Base-by-base conservation (phyloP, 1,140 invertebrate species). In the Polypedilum pembai region DNA sequence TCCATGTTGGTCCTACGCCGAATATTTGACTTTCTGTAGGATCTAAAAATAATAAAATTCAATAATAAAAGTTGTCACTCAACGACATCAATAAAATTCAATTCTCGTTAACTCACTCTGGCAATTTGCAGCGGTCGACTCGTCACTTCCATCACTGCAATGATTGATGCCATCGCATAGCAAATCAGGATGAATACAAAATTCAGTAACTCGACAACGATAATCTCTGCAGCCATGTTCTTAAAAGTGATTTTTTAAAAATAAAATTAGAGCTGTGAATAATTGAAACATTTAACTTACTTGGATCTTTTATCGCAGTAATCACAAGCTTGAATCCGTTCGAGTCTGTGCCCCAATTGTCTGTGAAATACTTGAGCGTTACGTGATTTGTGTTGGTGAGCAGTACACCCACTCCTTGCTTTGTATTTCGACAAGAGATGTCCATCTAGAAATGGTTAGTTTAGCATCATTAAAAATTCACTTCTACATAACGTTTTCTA, bases 291-390 rank as follows among this genome's bases (percentile, higher is more conserved):
- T 56, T 41, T 7, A 82, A 91, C 92, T 93, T 84, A 94, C 93
- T 92, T 77, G 91, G 89, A 87, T 95, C 94, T 84, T 95, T 96
- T 79, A 95, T 92, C 76, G 94, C 93, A 69, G 94, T 96, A 84
- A 96, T 95, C 82, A 96, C 90, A 76, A 97, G 88, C 78, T 91
- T 92, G 86, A 96, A 97, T 75, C 94, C 94, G 84, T 95, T 95
- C 77, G 89, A 87, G 81, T 93, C 90, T 74, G 93, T 94, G 74
- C 93, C 94, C 92, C 93, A 96, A 79, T 87, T 88, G 84, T 97
- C 94, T 56, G 94, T 96, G 79, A 94, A 91, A 86, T 96, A 96
- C 83, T 94, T 94, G 76, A 96, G 87, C 21, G 94, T 96, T 69
- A 97, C 92, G 84, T 93, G 95, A 86, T 95, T 95, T 80, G 92